These are phyloP conservation scores for Microtus richardsoni DNA, from an alignment of 2,113 vertebrate genomes.

Conservation along the genomic window DNA sequence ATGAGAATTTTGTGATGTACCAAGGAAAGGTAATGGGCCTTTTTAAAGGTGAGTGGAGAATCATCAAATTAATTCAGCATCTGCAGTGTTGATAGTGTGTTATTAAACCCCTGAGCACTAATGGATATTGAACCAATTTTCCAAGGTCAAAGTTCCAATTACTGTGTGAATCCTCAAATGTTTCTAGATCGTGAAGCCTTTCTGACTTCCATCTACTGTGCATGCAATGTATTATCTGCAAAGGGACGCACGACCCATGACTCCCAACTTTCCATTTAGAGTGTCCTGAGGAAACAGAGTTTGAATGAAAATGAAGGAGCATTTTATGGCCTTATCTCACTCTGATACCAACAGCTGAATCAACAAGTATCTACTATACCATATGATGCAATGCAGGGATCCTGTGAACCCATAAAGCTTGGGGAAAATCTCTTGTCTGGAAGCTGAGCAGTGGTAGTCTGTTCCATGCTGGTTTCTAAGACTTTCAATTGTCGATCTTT, in stretches of 20 bases:
- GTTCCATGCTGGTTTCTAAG: background rate
- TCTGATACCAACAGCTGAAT: background rate
- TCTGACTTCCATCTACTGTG: background rate
- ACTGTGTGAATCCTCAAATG: constrained; percentile 16
- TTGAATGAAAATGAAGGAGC: background rate
- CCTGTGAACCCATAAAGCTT: background rate
- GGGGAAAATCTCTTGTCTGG: background rate
- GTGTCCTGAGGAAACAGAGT: background rate
- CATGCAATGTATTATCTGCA: background rate
- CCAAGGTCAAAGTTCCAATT: background rate
- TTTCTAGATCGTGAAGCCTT: background rate
- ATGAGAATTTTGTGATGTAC: background rate
- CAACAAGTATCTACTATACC: background rate
- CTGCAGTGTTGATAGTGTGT: background rate
- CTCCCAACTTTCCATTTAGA: background rate
- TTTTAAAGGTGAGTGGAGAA: constrained; percentile 34
- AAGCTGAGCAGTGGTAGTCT: background rate
- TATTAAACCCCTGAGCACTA: background rate
- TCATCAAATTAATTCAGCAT: background rate
- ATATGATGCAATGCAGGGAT: background rate
- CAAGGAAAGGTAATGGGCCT: background rate
- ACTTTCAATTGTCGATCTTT: background rate
- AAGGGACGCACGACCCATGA: background rate
- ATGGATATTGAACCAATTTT: constrained; percentile 25
- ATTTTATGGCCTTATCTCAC: background rate